A percentile compares a stretch with the other conserved stretches of the same genome.
Conservation (phyloP, 1,140 invertebrate genomes). For the Lepidurus apus region DNA sequence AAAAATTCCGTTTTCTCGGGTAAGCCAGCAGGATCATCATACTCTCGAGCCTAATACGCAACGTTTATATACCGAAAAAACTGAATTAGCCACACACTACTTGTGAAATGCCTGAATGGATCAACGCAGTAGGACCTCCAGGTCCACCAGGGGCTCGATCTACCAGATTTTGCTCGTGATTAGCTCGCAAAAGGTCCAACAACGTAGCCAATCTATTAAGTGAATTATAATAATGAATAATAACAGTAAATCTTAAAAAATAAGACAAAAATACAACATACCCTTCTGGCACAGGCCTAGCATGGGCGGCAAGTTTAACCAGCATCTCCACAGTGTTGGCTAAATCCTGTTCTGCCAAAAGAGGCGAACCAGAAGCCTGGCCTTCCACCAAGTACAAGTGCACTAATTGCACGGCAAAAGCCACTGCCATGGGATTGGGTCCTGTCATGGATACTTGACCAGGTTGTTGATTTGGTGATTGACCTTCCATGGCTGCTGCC, state of each 20-base stretch:
- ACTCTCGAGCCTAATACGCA: slow-evolving; percentile 67
- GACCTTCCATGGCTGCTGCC: slow-evolving; percentile 76
- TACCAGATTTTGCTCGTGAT: slow-evolving; percentile 59
- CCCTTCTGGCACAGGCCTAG: slow-evolving; percentile 49
- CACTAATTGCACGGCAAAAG: slow-evolving; percentile 85
- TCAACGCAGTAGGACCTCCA: slow-evolving; percentile 74
- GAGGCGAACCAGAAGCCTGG: slow-evolving; percentile 49
- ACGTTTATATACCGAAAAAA: background rate
- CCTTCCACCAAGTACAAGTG: slow-evolving; percentile 81
- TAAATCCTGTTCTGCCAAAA: slow-evolving; percentile 76
- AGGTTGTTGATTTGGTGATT: background rate
- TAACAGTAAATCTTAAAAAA: no score
- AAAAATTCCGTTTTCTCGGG: slow-evolving; percentile 93
- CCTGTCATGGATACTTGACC: slow-evolving; percentile 16
- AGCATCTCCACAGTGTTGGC: slow-evolving; percentile 77
- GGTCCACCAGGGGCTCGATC: slow-evolving; percentile 56
- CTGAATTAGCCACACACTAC: background rate
- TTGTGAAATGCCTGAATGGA: slow-evolving; percentile 77
- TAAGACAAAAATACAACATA: no score
- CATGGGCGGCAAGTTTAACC: slow-evolving; percentile 63
- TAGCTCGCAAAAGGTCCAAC: slow-evolving; percentile 67
- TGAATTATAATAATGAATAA: background rate
- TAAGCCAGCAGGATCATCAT: slow-evolving; percentile 87
- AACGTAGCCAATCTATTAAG: slow-evolving; percentile 56
- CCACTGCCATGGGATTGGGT: slow-evolving; percentile 58